Evolutionary conservation across 2,888 invertebrate genomes (phyloP), one percentile per base, ranked within the genome.

Genomic region (Allacma fusca): DNA sequence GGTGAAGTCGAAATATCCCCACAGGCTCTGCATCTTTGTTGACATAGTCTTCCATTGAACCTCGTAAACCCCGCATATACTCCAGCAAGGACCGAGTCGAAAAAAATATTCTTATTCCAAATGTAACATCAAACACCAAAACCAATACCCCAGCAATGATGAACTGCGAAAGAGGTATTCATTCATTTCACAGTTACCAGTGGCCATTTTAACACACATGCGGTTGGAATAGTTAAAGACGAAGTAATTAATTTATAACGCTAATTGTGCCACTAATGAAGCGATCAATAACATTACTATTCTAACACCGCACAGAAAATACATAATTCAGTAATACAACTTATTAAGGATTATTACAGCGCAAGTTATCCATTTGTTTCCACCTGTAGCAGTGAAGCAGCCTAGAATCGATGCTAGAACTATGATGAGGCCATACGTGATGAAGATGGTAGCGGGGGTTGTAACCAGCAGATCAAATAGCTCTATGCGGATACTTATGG

Each of bases 361-460:
- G n/a, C 57, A 28, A 28, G 68, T 73, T 0, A 73, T 73, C 19
- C 21, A 69, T 28, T 40, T 74, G 21, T 77, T 73, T 26, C 65
- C 77, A 24, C 77, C 69, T 9, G 77, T 59, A 16, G 77, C 68
- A 16, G 81, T 78, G 34, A 80, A 80, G 40, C 81, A 82, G 7
- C 81, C 81, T 7, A 77, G 65, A n/a, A 69, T 65, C n/a, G 80
- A 70, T 9, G 80, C 77, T 7, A 72, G 7, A 24, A 80, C 67
- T 0, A 82, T 74, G 7, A 77, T 24, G 0, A 78, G 21, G 24
- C 81, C 80, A 64, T 82, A 80, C 28, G 65, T 78, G 12, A 82
- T 76, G 64, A 80, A 80, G 13, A 80, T 28, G 9, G 81, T 82
- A 16, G 79, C 81, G 4, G 81, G 81, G n/a, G 81, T 82, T 43